Percentiles rank a stretch among this genome's conserved stretches.
phyloP scores from a whole-genome alignment of 1,140 invertebrate species.

The Habropoda laboriosa region DNA sequence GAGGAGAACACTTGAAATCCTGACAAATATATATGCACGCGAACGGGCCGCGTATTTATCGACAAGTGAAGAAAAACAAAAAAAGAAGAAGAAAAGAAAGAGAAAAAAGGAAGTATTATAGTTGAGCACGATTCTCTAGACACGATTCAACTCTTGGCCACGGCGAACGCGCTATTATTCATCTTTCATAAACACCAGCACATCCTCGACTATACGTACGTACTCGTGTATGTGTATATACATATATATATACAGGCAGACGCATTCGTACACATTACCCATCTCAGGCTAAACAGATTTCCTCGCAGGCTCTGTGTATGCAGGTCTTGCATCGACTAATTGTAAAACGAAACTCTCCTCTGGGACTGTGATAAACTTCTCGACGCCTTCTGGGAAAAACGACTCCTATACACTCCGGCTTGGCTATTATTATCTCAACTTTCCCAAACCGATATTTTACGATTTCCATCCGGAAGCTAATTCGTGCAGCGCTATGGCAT shows the following conservation, averaged over 20 bases:
- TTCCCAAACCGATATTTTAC: neutral
- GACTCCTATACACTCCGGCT: neutral
- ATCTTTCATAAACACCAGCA: neutral
- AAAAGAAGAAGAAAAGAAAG: too few relatives aligned
- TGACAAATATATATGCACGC: slow-evolving; percentile 28
- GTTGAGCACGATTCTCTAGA: slow-evolving; percentile 10
- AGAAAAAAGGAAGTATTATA: slow-evolving; percentile 1
- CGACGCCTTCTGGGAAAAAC: neutral
- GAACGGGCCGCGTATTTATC: slow-evolving; percentile 17
- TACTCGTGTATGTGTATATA: too few relatives aligned
- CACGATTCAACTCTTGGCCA: neutral
- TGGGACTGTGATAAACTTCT: neutral
- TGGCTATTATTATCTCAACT: neutral
- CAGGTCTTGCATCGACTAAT: neutral
- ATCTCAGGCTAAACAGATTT: slow-evolving; percentile 2
- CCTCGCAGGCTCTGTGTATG: neutral
- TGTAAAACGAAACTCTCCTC: slow-evolving; percentile 18
- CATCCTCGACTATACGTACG: too few relatives aligned
- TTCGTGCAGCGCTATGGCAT: too few relatives aligned
- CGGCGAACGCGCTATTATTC: slow-evolving; percentile 1
- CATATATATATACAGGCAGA: too few relatives aligned
- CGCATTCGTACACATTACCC: too few relatives aligned
- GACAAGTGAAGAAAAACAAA: neutral
- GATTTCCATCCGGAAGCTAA: neutral
- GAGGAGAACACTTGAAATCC: neutral